Percentiles rank a stretch among this genome's conserved stretches.
Conservation (phyloP, 2,797 vertebrate genomes). For the Myotis pilosus region DNA sequence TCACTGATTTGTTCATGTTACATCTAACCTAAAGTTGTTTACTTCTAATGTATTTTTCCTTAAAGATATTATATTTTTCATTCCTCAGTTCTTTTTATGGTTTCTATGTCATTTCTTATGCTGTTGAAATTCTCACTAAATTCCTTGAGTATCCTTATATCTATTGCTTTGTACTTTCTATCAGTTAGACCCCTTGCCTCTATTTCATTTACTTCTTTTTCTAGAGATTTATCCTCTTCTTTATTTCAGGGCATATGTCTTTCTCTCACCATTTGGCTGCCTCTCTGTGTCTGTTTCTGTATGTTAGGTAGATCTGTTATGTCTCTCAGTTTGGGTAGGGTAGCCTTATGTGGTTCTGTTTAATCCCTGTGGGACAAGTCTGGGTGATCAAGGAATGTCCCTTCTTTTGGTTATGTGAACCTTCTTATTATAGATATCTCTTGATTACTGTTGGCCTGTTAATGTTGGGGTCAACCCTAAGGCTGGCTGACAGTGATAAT, state of each 20-base stretch:
- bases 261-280: not conserved
- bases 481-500: not conserved
- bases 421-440: not conserved
- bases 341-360: not conserved
- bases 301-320: not conserved
- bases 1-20: not conserved
- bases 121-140: not conserved
- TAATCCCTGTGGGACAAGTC: not conserved
- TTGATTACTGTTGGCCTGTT: not conserved
- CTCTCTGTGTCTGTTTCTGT: not conserved
- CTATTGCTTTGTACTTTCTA: not conserved
- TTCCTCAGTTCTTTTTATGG: not conserved
- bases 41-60: not conserved
- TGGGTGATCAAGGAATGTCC: not conserved
- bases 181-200: not conserved
- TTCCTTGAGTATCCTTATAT: not conserved
- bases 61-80: not conserved
- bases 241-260: not conserved
- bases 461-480: not conserved
- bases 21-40: not conserved
- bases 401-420: not conserved
- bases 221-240: not conserved
- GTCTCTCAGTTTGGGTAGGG: not conserved
- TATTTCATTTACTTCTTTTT: not conserved
- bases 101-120: not conserved